Base-by-base conservation (phyloP, 2,888 invertebrate species). In the Diaperis boleti region DNA sequence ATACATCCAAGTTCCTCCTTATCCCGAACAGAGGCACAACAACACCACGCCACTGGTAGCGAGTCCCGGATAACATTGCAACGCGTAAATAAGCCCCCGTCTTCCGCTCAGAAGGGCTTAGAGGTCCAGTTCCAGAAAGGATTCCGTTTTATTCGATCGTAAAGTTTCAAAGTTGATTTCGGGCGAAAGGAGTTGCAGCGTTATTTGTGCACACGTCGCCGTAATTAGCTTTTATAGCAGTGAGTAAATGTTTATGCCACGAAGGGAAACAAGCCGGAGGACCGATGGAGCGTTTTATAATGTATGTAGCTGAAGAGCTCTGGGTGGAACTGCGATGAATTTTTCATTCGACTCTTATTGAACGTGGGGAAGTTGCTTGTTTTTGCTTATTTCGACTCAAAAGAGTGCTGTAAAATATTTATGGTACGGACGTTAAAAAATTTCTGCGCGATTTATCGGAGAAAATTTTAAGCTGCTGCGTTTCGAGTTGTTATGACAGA, bases 151-250 rank as follows among this genome's bases (percentile, higher is more conserved):
- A 42, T 11, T 31, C 14, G 14, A 15, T 13, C 42, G 18, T 55
- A 42, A 42, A 55, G 22, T 52, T 37, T 8, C 6, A 52, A 54
- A 54, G 54, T 54, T 17, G 33, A 49, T 33, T 33, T 33, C 11
- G 33, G 26, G 5, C 33, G 33, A 33, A 33, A 2, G 35, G n/a
- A n/a, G n/a, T n/a, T n/a, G n/a, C n/a, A 22, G 7, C 22, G 5
- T 11, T 11, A 13, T 33, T 33, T 33, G 10, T 13, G n/a, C n/a
- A n/a, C 11, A 45, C 37, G 20, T 18, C 18, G 47, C 33, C 15
- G 41, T 56, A 55, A 62, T 62, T 62, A 56, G 22, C 49, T 47
- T 56, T 55, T 55, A 62, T 18, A 55, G 55, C 26, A 1, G 17
- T 13, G 41, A 33, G 55, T 55, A 55, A 62, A 26, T 42, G 20